A percentile compares a stretch with the other conserved stretches of the same genome.
Conservation (phyloP, 37 sponge, comb jelly and placozoan species). For the Ianthella basta region DNA sequence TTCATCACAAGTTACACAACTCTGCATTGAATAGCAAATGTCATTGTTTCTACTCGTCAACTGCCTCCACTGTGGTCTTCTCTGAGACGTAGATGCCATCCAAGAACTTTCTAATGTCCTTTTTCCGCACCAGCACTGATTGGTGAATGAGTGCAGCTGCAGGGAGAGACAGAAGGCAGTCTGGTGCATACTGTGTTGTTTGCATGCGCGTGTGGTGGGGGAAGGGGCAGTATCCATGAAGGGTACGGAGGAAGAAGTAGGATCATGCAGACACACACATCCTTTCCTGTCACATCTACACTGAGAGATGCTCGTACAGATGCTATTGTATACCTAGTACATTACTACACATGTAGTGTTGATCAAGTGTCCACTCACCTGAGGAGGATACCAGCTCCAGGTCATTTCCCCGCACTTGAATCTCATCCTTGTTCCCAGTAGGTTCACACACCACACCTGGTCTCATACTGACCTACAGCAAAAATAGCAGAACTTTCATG, state of each 20-base stretch:
- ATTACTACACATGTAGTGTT: too few relatives aligned
- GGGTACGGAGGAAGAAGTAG: too few relatives aligned
- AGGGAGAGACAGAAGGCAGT: neutral
- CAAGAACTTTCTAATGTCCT: slow-evolving; percentile 99
- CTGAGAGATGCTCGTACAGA: too few relatives aligned
- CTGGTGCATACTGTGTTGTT: too few relatives aligned
- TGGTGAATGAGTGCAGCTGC: slow-evolving; percentile 98
- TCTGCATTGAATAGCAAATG: neutral
- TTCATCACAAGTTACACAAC: neutral
- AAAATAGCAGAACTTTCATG: neutral
- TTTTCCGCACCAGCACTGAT: slow-evolving; percentile 88
- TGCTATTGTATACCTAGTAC: too few relatives aligned
- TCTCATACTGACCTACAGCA: slow-evolving; percentile 37
- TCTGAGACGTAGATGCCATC: slow-evolving; percentile 99
- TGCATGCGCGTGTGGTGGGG: too few relatives aligned
- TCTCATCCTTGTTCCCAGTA: slow-evolving; percentile 92
- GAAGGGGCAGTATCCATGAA: too few relatives aligned
- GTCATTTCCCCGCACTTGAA: slow-evolving; percentile 94
- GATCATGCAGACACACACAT: too few relatives aligned
- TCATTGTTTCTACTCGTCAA: slow-evolving; percentile 1
- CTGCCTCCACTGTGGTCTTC: slow-evolving; percentile 75
- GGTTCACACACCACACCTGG: slow-evolving; percentile 80
- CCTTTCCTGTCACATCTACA: too few relatives aligned
- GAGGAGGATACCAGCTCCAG: slow-evolving; percentile 91
- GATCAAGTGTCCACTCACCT: slow-evolving; percentile 71